Conservation (phyloP, 1,140 invertebrate genomes). For the Caenorhabditis tropicalis region DNA sequence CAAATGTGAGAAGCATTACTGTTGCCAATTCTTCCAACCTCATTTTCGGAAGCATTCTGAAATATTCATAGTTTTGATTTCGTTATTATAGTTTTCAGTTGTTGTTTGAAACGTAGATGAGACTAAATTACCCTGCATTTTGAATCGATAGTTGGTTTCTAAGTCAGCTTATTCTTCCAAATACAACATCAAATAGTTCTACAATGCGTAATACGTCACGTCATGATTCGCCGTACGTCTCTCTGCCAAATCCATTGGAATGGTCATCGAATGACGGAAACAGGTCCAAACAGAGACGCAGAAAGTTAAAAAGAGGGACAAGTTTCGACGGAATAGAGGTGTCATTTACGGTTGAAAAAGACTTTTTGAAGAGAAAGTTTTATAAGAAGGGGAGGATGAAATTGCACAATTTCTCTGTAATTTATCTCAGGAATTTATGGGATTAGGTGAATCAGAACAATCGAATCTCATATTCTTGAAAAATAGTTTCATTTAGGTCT, state of each 20-base stretch:
- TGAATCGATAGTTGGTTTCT: not conserved
- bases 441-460: not conserved
- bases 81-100: not conserved
- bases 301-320: slow-evolving; percentile 32
- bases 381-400: not conserved
- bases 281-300: slow-evolving; percentile 7
- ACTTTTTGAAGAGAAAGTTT: slow-evolving; percentile 1
- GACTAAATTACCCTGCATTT: not conserved
- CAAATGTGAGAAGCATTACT: slow-evolving; percentile 34
- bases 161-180: not conserved
- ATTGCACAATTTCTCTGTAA: no score
- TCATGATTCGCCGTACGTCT: slow-evolving; percentile 13
- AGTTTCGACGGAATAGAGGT: slow-evolving; percentile 30
- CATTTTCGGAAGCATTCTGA: slow-evolving; percentile 41
- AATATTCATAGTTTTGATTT: not conserved
- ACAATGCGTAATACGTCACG: slow-evolving; percentile 34
- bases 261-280: slow-evolving; percentile 27
- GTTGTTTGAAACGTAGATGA: not conserved
- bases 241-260: slow-evolving; percentile 34
- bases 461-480: no score
- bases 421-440: not conserved
- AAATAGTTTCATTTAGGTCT: not conserved
- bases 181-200: not conserved
- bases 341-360: slow-evolving; percentile 10
- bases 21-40: slow-evolving; percentile 43